Conservation (phyloP, 2,888 invertebrate genomes). For the Drosophila formosana region DNA sequence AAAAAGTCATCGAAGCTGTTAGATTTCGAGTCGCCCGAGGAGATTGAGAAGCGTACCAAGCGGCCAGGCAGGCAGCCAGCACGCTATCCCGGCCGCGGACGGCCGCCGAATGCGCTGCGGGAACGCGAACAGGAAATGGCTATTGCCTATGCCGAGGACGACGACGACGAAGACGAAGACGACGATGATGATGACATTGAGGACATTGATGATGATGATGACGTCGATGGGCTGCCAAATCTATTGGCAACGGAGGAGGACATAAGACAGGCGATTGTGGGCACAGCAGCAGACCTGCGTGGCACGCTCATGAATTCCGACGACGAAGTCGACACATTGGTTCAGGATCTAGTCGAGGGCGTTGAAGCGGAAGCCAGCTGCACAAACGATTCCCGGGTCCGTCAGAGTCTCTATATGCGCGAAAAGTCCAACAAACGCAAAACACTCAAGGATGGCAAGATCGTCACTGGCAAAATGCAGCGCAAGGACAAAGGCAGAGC, state of each 20-base stretch:
- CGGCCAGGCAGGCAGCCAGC: slow-evolving; percentile 52
- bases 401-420: slow-evolving; percentile 89
- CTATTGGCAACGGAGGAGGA: slow-evolving; percentile 33
- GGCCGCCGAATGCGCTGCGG: slow-evolving; percentile 60
- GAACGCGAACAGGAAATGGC: slow-evolving; percentile 50
- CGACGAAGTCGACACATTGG: slow-evolving; percentile 81
- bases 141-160: slow-evolving; percentile 40
- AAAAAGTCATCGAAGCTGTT: slow-evolving; percentile 97
- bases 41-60: slow-evolving; percentile 87
- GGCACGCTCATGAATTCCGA: slow-evolving; percentile 69
- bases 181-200: slow-evolving; percentile 31
- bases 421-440: slow-evolving; percentile 92
- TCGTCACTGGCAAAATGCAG: slow-evolving; percentile 89
- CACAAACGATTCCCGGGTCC: slow-evolving; percentile 80
- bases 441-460: slow-evolving; percentile 88
- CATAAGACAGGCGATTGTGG: slow-evolving; percentile 28
- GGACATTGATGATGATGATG: slow-evolving; percentile 26
- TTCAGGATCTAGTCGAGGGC: slow-evolving; percentile 81
- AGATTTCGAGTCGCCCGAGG: slow-evolving; percentile 97
- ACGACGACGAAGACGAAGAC: slow-evolving; percentile 39
- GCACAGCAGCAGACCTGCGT: slow-evolving; percentile 27
- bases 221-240: slow-evolving; percentile 7
- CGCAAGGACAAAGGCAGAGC: slow-evolving; percentile 93
- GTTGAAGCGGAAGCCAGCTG: slow-evolving; percentile 70
- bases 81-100: slow-evolving; percentile 62